Evolutionary conservation across 2,113 vertebrate genomes (phyloP).

Genomic region (Nerophis ophidion): DNA sequence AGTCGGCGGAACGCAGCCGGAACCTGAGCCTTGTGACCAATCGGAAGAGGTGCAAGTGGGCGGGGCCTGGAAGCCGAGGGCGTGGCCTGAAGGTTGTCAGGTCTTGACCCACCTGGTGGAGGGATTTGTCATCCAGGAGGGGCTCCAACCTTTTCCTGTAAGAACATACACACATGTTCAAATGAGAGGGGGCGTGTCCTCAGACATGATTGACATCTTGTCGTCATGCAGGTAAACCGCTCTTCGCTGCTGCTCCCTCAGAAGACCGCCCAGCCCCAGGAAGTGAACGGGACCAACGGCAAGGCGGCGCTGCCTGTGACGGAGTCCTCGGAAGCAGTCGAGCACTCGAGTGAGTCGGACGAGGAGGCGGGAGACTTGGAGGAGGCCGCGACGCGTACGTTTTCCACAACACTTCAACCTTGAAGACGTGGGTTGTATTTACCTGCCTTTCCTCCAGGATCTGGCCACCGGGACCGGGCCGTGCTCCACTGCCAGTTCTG

Average conservation of each 20-base stretch:
- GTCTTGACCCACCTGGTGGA: slow-evolving; percentile 94
- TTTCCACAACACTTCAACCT: not conserved
- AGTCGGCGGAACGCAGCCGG: slow-evolving; percentile 3
- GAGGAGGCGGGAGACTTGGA: slow-evolving; percentile 45
- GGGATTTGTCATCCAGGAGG: slow-evolving; percentile 97
- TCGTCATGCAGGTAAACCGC: slow-evolving; percentile 60
- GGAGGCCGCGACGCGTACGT: slow-evolving; percentile 38
- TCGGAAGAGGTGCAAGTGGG: slow-evolving; percentile 36
- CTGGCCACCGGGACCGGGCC: slow-evolving; percentile 76
- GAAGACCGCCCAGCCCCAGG: slow-evolving; percentile 40
- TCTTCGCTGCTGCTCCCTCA: slow-evolving; percentile 65
- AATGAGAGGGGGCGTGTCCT: no score
- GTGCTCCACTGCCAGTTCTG: slow-evolving; percentile 95
- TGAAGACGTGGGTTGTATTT: not conserved
- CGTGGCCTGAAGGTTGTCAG: slow-evolving; percentile 59
- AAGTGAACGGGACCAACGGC: slow-evolving; percentile 61
- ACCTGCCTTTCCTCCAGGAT: slow-evolving; percentile 55
- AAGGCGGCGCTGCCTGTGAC: slow-evolving; percentile 26
- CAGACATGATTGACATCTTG: no score
- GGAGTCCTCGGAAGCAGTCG: slow-evolving; percentile 30
- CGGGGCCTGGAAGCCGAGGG: slow-evolving; percentile 43
- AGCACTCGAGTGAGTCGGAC: slow-evolving; percentile 57
- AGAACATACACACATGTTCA: slow-evolving; percentile 32
- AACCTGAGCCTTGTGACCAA: slow-evolving; percentile 22
- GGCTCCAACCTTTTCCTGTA: slow-evolving; percentile 92